A percentile compares a stretch with the other conserved stretches of the same genome.
Conservation (phyloP, 2,113 vertebrate genomes). For the Pelusios castaneus region DNA sequence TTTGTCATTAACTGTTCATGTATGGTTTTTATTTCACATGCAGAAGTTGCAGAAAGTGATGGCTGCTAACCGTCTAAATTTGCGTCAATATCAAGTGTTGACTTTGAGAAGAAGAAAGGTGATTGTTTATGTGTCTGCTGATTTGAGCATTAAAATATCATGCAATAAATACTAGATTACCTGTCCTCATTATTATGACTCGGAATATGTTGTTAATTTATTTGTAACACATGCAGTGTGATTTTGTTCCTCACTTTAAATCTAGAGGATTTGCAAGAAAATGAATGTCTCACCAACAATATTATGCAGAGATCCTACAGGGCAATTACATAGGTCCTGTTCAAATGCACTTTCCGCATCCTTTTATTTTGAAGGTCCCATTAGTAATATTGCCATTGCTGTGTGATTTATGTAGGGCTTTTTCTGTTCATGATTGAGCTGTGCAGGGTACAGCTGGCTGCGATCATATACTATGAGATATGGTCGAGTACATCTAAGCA, state of each 20-base stretch:
- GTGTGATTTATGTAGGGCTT: conserved; percentile 49
- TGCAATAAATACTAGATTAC: background rate
- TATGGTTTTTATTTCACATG: background rate
- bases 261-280: background rate
- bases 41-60: background rate
- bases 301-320: conserved; percentile 9
- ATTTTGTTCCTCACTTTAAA: background rate
- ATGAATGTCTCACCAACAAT: background rate
- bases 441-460: background rate
- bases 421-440: conserved; percentile 11
- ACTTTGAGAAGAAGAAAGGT: background rate
- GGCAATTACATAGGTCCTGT: conserved; percentile 15
- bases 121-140: background rate
- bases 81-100: background rate
- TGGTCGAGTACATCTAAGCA: background rate
- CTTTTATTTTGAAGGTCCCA: conserved; percentile 49
- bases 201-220: background rate
- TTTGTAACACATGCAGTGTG: background rate
- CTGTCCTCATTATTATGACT: background rate
- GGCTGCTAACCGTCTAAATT: background rate
- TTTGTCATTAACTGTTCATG: background rate
- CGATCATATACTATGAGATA: conserved; percentile 17
- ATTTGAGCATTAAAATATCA: background rate
- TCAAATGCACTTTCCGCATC: conserved; percentile 12
- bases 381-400: conserved; percentile 41